These are phyloP conservation scores for Melanotaenia boesemani DNA, from an alignment of 2,797 vertebrate genomes.

Conservation along the genomic window DNA sequence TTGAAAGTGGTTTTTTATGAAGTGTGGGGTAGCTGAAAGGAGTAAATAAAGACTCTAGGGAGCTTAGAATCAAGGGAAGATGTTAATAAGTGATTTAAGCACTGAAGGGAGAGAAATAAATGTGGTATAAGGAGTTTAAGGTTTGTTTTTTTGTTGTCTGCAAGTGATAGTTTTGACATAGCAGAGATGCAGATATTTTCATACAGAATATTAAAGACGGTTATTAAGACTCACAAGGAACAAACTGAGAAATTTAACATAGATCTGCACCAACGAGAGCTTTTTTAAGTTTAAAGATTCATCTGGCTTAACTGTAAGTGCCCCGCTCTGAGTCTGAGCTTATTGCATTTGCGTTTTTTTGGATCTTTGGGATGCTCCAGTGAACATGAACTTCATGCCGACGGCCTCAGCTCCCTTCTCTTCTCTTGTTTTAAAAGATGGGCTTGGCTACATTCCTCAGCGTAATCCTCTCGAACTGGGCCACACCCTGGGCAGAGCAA, in stretches of 20 bases:
- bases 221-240: slow-evolving; percentile 31
- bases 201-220: slow-evolving; percentile 35
- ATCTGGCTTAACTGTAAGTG: slow-evolving; percentile 11
- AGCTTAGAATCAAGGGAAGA: slow-evolving; percentile 22
- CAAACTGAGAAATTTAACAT: slow-evolving; percentile 9
- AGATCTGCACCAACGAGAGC: not conserved
- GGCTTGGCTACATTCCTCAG: slow-evolving; percentile 78
- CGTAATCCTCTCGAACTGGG: slow-evolving; percentile 77
- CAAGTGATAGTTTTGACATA: slow-evolving; percentile 2
- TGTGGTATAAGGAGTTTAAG: not conserved
- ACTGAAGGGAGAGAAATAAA: slow-evolving; percentile 6
- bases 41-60: slow-evolving; percentile 53
- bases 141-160: not conserved
- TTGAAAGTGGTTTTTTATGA: slow-evolving; percentile 29
- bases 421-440: slow-evolving; percentile 73
- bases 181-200: slow-evolving; percentile 12
- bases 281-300: slow-evolving; percentile 16
- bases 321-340: slow-evolving; percentile 7
- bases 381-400: slow-evolving; percentile 61
- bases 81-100: slow-evolving; percentile 24
- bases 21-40: slow-evolving; percentile 24
- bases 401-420: slow-evolving; percentile 22
- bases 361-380: slow-evolving; percentile 49
- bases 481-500: slow-evolving; percentile 76
- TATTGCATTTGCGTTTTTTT: slow-evolving; percentile 32